Base-by-base conservation (phyloP, 2,888 invertebrate genomes). In the Sussaba pulchella region DNA sequence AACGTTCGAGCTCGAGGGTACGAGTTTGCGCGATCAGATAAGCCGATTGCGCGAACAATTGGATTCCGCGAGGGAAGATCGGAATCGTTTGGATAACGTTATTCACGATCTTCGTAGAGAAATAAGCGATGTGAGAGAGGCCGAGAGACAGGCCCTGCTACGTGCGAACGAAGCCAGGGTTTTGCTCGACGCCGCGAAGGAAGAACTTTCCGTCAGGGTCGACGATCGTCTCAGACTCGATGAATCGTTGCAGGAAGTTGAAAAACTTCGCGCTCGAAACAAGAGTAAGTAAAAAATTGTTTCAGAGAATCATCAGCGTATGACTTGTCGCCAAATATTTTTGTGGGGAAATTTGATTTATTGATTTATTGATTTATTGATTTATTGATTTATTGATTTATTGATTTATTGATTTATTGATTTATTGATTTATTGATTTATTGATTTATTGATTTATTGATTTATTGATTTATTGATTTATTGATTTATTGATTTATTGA, bases 171-270 rank as follows among this genome's bases (percentile, higher is more conserved):
- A 90, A 70, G 84, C 87, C 47, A 89, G 90, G 67, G 87, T 90
- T 72, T 89, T 88, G 72, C 87, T 91, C 59, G 91, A 88, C 82
- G 88, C 84, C 73, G 91, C 93, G 52, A 93, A 94, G 12, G 94
- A 95, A 67, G 94, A 95, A 87, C 90, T 95, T 88, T 93, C 94
- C 71, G 94, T 94, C 78, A 94, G 94, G 85, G 93, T 94, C 24
- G 96, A 96, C 57, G 96, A 96, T 84, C 94, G 96, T 81, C 94
- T 96, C 81, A 94, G 96, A 89, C 94, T 96, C 80, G 96, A 96
- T 85, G 97, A 97, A 89, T 93, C 97, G 82, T 95, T 95, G 90
- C 94, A 95, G 86, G 96, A 97, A 92, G 94, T 98, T 83, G 94
- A 94, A 67, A 93, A 95, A 85, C 94, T 98, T 84, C 94, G 96